Conservation (phyloP, 2,797 vertebrate species). For the Anisognathus igniventris region DNA sequence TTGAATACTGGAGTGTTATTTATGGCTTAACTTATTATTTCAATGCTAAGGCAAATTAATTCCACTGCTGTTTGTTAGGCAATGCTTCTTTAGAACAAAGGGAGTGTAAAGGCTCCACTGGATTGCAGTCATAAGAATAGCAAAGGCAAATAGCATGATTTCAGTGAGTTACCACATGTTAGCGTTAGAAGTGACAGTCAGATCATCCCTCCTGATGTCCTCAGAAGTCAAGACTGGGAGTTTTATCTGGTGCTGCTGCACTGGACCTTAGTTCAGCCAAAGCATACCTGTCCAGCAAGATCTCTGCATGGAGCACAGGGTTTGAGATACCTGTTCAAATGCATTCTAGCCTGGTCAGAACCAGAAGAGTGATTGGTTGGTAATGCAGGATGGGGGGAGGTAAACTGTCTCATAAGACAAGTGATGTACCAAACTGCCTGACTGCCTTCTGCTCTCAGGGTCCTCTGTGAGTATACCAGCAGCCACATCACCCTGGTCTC, state of each 20-base stretch:
- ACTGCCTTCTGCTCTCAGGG: neutral
- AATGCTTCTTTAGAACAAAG: neutral
- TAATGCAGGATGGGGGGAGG: neutral
- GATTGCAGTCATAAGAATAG: neutral
- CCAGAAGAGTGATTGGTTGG: neutral
- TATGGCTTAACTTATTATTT: neutral
- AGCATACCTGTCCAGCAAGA: neutral
- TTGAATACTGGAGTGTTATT: neutral
- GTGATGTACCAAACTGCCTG: neutral
- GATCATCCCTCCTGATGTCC: neutral
- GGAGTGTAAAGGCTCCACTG: accelerated
- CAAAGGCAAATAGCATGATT: accelerated
- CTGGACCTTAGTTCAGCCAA: neutral
- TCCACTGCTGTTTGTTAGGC: neutral
- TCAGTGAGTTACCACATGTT: neutral
- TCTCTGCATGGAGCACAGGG: neutral
- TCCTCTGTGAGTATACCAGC: neutral
- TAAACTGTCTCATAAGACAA: neutral
- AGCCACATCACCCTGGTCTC: neutral
- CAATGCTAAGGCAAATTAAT: neutral
- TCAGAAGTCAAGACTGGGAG: neutral
- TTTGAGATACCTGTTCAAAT: neutral
- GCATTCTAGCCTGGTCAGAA: neutral
- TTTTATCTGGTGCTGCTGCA: neutral
- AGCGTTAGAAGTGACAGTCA: neutral